Evolutionary conservation across 2,113 vertebrate species (phyloP).

Genomic region (Coryphaenoides rupestris): DNA sequence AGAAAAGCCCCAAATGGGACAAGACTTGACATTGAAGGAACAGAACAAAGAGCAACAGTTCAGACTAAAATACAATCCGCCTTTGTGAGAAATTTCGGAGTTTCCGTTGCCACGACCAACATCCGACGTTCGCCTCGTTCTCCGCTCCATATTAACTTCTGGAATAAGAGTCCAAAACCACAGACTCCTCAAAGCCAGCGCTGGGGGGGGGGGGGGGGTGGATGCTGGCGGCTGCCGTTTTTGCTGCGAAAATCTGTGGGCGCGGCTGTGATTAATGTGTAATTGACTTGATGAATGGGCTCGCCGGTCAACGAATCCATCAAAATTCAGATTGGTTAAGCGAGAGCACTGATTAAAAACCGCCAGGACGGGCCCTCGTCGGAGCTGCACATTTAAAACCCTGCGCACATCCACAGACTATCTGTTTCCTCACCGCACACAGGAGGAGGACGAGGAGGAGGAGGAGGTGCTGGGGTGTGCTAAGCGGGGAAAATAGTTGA

Average conservation of each 20-base stretch:
- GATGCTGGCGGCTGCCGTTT: constrained; percentile 13
- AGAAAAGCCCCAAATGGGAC: no score
- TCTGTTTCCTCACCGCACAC: constrained; percentile 18
- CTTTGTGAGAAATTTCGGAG: no score
- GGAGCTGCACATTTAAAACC: constrained; percentile 61
- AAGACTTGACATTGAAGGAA: no score
- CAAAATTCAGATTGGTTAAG: constrained; percentile 71
- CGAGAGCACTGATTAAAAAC: constrained; percentile 68
- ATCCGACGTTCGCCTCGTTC: no score
- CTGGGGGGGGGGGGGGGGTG: no score
- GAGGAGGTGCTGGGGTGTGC: no score
- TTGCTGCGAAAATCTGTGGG: constrained; percentile 54
- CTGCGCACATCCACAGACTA: constrained; percentile 64
- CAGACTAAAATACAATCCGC: no score
- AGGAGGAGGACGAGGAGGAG: constrained; percentile 16
- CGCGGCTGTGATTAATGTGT: constrained; percentile 68
- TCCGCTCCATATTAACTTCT: no score
- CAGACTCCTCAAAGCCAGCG: no score
- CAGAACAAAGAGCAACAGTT: no score
- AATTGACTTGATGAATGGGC: constrained; percentile 74
- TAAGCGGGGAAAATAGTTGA: constrained; percentile 57
- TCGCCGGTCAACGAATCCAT: constrained; percentile 68
- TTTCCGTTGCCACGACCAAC: no score
- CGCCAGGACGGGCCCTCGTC: constrained; percentile 65
- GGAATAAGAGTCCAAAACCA: no score